Conservation (phyloP, 1,140 invertebrate genomes). For the Zelostemma sp. region DNA sequence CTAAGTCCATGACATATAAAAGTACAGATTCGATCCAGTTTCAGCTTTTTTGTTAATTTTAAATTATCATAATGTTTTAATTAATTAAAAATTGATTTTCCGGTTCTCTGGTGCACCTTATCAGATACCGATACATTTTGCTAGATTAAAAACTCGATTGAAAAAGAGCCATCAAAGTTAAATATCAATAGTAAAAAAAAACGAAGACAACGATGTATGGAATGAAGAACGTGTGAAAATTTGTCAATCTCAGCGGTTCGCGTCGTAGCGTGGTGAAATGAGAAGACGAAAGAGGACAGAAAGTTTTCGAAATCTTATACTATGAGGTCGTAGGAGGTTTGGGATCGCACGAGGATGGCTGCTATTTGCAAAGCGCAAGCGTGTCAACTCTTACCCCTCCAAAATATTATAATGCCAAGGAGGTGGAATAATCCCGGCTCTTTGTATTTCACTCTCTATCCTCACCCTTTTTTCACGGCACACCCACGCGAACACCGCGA, state of each 20-base stretch:
- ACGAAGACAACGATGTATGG: conserved; percentile 10
- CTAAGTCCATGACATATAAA: no score
- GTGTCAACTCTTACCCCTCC: conserved; percentile 54
- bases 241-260: conserved; percentile 22
- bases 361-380: conserved; percentile 52
- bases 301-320: conserved; percentile 38
- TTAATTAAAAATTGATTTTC: no score
- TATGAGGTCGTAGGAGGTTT: conserved; percentile 21
- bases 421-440: conserved; percentile 43
- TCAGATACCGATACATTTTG: no score
- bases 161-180: background rate
- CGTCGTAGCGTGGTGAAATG: conserved; percentile 24
- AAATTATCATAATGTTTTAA: no score
- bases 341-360: conserved; percentile 31
- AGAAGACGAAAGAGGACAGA: conserved; percentile 30
- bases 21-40: no score
- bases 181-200: background rate
- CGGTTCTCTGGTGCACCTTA: no score
- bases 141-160: no score
- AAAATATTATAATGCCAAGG: conserved; percentile 22
- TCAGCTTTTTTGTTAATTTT: no score
- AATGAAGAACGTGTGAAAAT: conserved; percentile 18
- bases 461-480: conserved; percentile 41
- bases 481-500: conserved; percentile 42
- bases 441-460: conserved; percentile 43